Evolutionary conservation across 1,140 invertebrate genomes (phyloP).

Genomic region (Lanistes nyassanus): DNA sequence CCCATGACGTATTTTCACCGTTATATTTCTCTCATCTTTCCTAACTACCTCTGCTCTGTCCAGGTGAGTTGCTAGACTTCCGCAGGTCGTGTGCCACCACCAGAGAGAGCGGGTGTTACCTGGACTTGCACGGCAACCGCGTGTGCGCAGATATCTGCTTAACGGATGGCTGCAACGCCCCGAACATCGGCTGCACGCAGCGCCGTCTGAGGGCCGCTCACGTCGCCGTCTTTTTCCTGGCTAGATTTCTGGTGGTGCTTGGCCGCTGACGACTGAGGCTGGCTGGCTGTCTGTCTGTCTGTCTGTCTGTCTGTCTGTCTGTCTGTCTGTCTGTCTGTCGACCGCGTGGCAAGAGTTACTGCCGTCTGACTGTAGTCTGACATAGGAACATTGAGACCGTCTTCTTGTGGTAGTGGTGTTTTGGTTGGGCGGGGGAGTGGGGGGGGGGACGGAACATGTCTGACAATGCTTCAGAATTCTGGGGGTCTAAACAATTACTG

Average conservation of each 20-base stretch:
- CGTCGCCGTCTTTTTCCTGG: no score
- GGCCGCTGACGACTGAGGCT: neutral
- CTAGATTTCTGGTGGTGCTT: neutral
- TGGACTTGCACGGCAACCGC: neutral
- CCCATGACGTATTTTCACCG: no score
- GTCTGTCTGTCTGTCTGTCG: no score
- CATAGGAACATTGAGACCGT: no score
- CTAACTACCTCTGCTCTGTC: neutral
- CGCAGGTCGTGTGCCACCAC: constrained; percentile 11
- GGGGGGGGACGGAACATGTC: no score
- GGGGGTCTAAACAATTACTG: no score
- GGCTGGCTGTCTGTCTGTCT: neutral
- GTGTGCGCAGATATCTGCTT: constrained; percentile 18
- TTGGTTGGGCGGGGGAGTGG: no score
- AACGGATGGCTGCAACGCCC: constrained; percentile 11
- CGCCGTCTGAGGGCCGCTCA: neutral
- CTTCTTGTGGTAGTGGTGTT: no score
- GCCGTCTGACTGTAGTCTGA: no score
- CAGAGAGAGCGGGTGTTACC: neutral
- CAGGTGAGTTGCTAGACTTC: constrained; percentile 16
- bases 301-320: neutral
- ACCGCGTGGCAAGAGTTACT: no score
- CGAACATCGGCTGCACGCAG: neutral
- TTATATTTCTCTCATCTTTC: neutral
- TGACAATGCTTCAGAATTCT: no score